Base-by-base conservation (phyloP, 2,888 invertebrate species). In the Parascotia fuliginaria region DNA sequence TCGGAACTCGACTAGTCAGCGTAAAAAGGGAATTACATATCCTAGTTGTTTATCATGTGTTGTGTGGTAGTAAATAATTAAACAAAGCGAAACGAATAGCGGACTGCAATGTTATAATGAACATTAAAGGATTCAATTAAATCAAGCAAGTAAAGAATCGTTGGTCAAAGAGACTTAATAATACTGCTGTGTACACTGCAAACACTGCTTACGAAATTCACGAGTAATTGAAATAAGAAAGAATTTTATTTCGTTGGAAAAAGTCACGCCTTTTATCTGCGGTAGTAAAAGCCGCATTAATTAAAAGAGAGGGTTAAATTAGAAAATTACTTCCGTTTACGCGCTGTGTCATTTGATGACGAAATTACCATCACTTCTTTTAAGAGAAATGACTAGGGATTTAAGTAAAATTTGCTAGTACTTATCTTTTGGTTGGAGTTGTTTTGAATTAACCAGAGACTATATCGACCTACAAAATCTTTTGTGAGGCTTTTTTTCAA, bases 21-120 rank as follows among this genome's bases (percentile, higher is more conserved):
- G 54, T 60, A 54, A 63, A 65, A 67, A 67, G 62, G 53, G 64
- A 64, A 70, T 77, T 64, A 67, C 19, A 29, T 46, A 27, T 7
- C 60, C 58, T 70, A 65, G 66, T 71, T 73, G 64, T 73, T 71
- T 70, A 67, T 60, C 64, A 70, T 74, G 61, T 45, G 42, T 50
- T 56, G 53, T 61, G 56, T 28, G 9, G 3, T 28, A 24, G 57
- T 70, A 67, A 62, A 70, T 71, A 71, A 73, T 77, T 77, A 68
- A 78, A 69, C 60, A 62, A 60, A 73, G 68, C 65, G 46, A 38
- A 47, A 16, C 42, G 40, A 50, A 50, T 52, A 62, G 55, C 59
- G 60, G 12, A 52, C 50, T 55, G 36, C 46, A 58, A 42, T 54
- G 50, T 52, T 57, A 56, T 68, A 61, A 59, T 57, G 49, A 57